Evolutionary conservation across 2,113 vertebrate genomes (phyloP).

Genomic region (Ifrita kowaldi): DNA sequence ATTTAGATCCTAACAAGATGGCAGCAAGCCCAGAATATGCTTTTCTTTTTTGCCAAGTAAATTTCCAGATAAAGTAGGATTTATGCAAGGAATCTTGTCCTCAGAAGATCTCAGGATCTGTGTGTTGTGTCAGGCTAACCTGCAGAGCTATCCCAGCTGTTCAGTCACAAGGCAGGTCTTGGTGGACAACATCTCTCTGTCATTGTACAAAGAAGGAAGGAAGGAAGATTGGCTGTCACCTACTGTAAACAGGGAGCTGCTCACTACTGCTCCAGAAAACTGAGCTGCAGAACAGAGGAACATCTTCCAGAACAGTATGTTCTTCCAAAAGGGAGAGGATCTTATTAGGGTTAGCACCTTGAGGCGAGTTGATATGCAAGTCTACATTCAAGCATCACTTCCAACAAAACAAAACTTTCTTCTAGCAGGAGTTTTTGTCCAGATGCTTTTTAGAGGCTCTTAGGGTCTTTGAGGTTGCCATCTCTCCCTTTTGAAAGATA

Average conservation of each 20-base stretch:
- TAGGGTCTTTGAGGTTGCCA: not conserved
- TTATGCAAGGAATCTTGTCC: slow-evolving; percentile 21
- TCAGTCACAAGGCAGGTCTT: not conserved
- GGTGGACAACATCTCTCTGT: not conserved
- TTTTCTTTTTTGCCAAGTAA: not conserved
- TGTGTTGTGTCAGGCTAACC: not conserved
- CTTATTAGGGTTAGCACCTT: not conserved
- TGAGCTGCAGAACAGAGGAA: not conserved
- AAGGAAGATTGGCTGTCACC: not conserved
- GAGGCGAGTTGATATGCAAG: not conserved
- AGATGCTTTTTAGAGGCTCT: not conserved
- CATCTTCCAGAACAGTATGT: not conserved
- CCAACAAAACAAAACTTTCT: not conserved
- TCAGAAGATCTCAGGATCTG: not conserved
- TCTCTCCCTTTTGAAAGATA: not conserved
- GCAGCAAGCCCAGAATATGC: slow-evolving; percentile 34
- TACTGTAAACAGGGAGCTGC: not conserved
- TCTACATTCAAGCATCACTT: not conserved
- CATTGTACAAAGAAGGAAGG: not conserved
- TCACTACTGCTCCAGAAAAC: not conserved
- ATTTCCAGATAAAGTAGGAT: not conserved
- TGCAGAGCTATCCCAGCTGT: not conserved
- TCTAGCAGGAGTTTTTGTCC: not conserved
- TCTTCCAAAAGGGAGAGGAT: not conserved
- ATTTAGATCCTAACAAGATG: slow-evolving; percentile 6